phyloP scores from a whole-genome alignment of 2,888 invertebrate genomes.

The Acrobasis suavella region DNA sequence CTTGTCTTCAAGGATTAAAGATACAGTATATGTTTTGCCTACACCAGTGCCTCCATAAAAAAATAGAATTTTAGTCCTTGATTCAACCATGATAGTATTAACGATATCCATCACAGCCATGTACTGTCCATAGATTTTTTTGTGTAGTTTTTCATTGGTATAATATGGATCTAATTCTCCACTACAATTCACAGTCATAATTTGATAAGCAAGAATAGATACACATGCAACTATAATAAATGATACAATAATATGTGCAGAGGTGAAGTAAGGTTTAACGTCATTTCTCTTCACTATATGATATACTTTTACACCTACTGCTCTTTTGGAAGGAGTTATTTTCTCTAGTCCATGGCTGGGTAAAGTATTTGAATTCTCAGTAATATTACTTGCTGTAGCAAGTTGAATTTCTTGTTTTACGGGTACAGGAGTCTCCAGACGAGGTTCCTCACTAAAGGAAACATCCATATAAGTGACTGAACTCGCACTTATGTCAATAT shows the following conservation, averaged over 20 bases:
- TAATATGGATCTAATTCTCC: constrained; percentile 44
- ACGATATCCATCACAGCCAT: constrained; percentile 51
- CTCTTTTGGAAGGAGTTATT: background rate
- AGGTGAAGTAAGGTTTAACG: constrained; percentile 28
- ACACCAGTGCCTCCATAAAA: constrained; percentile 74
- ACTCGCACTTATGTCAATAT: constrained; percentile 63
- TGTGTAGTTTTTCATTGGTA: constrained; percentile 44
- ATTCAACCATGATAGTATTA: constrained; percentile 45
- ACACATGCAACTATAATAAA: constrained; percentile 38
- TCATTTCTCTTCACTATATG: constrained; percentile 43
- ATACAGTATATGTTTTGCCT: constrained; percentile 68
- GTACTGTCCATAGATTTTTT: constrained; percentile 62
- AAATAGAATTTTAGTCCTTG: constrained; percentile 56
- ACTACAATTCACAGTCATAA: constrained; percentile 52
- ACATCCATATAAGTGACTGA: constrained; percentile 61
- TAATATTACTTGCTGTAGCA: background rate
- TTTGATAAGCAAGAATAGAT: constrained; percentile 45
- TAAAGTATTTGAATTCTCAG: background rate
- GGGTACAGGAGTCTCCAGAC: constrained; percentile 22
- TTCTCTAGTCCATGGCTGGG: background rate
- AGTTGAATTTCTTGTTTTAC: constrained; percentile 19
- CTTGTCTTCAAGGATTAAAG: constrained; percentile 54
- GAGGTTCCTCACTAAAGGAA: constrained; percentile 48
- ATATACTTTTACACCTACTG: constrained; percentile 43
- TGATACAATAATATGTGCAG: constrained; percentile 32